Evolutionary conservation across 2,888 invertebrate species (phyloP), one percentile per base, ranked within the genome.

Genomic region (Tortrix viridana): DNA sequence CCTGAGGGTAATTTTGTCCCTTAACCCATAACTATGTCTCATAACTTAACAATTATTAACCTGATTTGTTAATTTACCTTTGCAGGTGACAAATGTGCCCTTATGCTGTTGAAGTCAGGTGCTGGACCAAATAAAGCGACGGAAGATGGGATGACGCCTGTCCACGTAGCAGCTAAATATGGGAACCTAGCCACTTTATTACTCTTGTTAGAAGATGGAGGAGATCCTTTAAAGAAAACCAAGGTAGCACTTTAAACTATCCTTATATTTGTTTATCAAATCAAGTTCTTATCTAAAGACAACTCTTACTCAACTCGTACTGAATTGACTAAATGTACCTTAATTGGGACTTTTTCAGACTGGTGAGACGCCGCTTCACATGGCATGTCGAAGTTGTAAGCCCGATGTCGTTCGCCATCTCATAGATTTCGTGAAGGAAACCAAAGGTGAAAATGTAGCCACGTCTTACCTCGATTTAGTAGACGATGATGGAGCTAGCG

Each of bases 61-160:
- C 2, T 32, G 7, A 26, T 32, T 9, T 12, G 18, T 20, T 14
- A n/a, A n/a, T 37, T 54, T 37, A 32, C 9, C 5, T 49, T 55
- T 61, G 0, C 70, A 91, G 92, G 92, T 56, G 92, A 92, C 65
- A 92, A 92, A 72, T 99, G 99, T 87, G 99, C 98, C 4, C 94
- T 99, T 72, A 99, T 99, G 98, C 92, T 99, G 68, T 92, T 99
- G 41, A 99, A 99, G 86, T 98, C 98, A 3, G 99, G 99, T 0
- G 99, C 99, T 7, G 97, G 98, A 65, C 98, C 99, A 0, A 99
- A 99, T 89, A 95, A 98, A 67, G 95, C 96, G 3, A 98, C 98
- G 65, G 97, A 98, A 83, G 98, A 99, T 85, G 98, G 99, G 1
- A 97, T 98, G 90, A 99, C 99, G 0, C 98, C 99, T 0, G 96